Evolutionary conservation across 2,113 vertebrate species (phyloP).

Genomic region (Probosciger aterrimus): DNA sequence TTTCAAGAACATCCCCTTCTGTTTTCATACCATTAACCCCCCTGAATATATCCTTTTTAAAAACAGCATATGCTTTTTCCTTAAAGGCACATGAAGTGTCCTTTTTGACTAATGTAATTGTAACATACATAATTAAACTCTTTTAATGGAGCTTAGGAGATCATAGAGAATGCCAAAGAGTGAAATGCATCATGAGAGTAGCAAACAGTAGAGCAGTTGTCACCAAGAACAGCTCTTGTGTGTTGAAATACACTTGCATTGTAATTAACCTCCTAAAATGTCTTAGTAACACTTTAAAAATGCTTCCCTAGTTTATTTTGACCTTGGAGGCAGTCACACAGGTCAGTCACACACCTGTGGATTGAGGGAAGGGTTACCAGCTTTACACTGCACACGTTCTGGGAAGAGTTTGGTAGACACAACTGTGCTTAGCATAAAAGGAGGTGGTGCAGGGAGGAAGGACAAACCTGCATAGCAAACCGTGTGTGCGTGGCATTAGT

Average conservation of each 20-base stretch:
- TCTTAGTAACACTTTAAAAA: conserved; percentile 17
- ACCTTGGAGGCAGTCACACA: not conserved
- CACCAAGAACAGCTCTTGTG: not conserved
- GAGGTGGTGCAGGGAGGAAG: not conserved
- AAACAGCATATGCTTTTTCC: not conserved
- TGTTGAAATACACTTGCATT: not conserved
- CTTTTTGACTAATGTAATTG: not conserved
- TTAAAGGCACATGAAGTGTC: not conserved
- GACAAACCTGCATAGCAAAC: not conserved
- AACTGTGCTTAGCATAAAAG: not conserved
- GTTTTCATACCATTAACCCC: not conserved
- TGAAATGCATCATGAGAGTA: not conserved
- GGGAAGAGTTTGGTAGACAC: not conserved
- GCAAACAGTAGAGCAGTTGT: not conserved
- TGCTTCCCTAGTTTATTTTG: conserved; percentile 19
- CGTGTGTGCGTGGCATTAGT: not conserved
- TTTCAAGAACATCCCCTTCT: not conserved
- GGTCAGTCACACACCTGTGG: not conserved
- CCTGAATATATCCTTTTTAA: not conserved
- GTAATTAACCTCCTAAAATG: conserved; percentile 30
- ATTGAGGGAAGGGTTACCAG: not conserved
- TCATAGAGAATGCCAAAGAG: not conserved
- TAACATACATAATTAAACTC: not conserved
- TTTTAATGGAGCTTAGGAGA: not conserved
- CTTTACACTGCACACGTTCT: not conserved